phyloP scores from a whole-genome alignment of 2,113 vertebrate genomes.

The Corythaixoides concolor region DNA sequence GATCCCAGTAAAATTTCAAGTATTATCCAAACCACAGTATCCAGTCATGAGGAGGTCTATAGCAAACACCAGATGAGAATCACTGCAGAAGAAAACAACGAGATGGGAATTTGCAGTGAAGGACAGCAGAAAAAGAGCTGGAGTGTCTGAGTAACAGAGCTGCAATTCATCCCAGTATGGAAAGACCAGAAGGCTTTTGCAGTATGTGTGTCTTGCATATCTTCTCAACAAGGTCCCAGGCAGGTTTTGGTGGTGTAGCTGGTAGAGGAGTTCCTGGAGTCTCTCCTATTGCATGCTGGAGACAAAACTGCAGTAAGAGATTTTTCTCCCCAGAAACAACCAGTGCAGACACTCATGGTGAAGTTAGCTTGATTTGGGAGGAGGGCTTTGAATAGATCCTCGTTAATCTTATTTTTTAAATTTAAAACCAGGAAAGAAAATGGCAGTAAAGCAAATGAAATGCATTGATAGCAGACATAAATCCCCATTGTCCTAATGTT shows the following conservation, averaged over 20 bases:
- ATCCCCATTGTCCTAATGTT: slow-evolving; percentile 1
- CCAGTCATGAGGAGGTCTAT: neutral
- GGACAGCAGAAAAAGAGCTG: neutral
- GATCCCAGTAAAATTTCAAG: neutral
- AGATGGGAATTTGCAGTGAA: neutral
- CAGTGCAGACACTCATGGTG: neutral
- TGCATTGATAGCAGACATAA: neutral
- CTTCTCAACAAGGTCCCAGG: neutral
- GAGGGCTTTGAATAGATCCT: neutral
- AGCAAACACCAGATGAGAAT: neutral
- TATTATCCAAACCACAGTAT: neutral
- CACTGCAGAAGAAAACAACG: neutral
- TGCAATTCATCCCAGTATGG: neutral
- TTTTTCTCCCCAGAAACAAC: neutral
- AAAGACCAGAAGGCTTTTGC: neutral
- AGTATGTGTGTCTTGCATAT: neutral
- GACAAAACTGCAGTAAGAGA: neutral
- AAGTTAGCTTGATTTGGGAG: neutral
- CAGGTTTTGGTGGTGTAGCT: neutral
- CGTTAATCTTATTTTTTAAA: neutral
- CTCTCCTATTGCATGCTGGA: neutral
- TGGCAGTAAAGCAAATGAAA: slow-evolving; percentile 9
- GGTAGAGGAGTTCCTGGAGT: neutral
- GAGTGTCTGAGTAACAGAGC: neutral
- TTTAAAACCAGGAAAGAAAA: neutral